Percentiles rank a stretch among this genome's conserved stretches.
phyloP scores from a whole-genome alignment of 2,113 vertebrate genomes.

The Pterocles burchelli region DNA sequence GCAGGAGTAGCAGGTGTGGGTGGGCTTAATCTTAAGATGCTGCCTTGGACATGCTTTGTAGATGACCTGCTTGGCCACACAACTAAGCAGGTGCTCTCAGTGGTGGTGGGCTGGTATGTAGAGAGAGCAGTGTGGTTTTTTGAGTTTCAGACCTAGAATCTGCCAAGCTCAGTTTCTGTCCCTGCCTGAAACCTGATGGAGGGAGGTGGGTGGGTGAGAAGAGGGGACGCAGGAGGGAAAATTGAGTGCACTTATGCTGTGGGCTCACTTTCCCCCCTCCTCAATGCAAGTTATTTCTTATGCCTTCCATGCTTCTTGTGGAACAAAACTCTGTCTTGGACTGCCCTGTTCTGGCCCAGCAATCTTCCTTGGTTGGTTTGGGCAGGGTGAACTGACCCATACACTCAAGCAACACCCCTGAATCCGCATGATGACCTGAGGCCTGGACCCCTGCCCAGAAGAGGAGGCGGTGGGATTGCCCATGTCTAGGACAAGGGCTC shows the following conservation, averaged over 20 bases:
- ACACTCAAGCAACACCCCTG: not conserved
- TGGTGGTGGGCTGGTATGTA: not conserved
- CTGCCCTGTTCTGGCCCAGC: not conserved
- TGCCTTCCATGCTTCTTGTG: not conserved
- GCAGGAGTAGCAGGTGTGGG: not conserved
- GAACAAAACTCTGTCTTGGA: not conserved
- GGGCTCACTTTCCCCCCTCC: not conserved
- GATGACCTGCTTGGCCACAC: not conserved
- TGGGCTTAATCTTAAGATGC: not conserved
- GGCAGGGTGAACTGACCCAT: not conserved
- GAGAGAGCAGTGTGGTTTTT: not conserved
- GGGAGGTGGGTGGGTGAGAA: not conserved
- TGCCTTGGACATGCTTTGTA: not conserved
- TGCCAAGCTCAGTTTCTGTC: not conserved
- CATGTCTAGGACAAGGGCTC: accelerated
- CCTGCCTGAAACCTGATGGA: not conserved
- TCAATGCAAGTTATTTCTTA: not conserved
- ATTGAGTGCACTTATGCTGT: accelerated
- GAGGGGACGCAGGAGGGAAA: not conserved
- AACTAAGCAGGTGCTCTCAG: not conserved
- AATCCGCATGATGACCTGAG: accelerated
- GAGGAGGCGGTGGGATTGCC: not conserved
- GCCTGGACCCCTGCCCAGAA: accelerated
- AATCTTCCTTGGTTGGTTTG: not conserved
- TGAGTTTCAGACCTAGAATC: not conserved